Percentiles rank a stretch among this genome's conserved stretches.
Evolutionary conservation across 35 echinoderm and acorn worm genomes (phyloP).

Genomic region (Holothuria glaberrima): DNA sequence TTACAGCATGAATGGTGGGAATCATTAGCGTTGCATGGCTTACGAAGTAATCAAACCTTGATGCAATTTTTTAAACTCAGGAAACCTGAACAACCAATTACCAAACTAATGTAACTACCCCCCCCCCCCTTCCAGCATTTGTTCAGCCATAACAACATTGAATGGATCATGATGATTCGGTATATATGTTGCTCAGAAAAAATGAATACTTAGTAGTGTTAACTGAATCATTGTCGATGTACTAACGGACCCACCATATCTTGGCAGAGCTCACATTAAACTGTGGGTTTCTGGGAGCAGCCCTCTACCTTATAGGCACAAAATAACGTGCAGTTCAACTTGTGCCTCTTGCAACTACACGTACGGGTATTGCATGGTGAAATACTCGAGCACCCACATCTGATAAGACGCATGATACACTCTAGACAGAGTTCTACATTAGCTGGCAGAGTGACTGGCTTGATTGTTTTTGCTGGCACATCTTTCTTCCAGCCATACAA

Average conservation of each 20-base stretch:
- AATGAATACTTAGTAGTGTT: background rate
- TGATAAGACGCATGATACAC: too few species aligned
- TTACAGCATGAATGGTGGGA: too few species aligned
- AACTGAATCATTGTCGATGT: background rate
- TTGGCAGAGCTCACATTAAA: background rate
- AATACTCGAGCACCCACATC: background rate
- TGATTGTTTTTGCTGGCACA: background rate
- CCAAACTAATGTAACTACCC: background rate
- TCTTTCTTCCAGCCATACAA: background rate
- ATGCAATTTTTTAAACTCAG: too few species aligned
- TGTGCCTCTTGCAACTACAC: background rate
- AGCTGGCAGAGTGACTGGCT: conserved; percentile 1
- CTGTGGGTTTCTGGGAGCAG: background rate
- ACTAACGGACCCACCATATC: background rate
- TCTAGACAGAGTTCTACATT: background rate
- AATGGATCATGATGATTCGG: background rate
- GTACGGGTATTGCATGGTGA: background rate
- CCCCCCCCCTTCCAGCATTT: background rate
- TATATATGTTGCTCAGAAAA: background rate
- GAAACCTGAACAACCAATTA: too few species aligned
- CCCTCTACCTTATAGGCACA: background rate
- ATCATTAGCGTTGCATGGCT: too few species aligned
- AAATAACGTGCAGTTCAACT: conserved; percentile 1
- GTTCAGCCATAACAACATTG: background rate
- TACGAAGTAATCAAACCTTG: too few species aligned